Evolutionary conservation across 2,888 invertebrate genomes (phyloP).

Genomic region (Gryllus longicercus): DNA sequence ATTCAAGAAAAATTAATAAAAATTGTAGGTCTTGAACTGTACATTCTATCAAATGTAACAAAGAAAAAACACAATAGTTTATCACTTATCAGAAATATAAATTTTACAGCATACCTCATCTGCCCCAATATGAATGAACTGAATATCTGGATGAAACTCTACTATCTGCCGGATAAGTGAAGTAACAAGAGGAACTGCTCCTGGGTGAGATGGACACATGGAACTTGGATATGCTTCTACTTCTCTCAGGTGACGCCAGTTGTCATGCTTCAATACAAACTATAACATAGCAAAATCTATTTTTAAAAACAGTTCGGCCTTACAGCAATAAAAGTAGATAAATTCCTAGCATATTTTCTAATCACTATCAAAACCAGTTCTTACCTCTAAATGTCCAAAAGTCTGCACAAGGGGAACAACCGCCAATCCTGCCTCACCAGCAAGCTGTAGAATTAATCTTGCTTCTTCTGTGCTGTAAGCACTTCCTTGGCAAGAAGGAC

Average conservation of each 20-base stretch:
- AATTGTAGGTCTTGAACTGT: background rate
- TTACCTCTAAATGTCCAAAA: conserved; percentile 76
- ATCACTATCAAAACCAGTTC: background rate
- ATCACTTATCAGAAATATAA: conserved; percentile 7
- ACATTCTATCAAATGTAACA: too few relatives aligned
- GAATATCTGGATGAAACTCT: conserved; percentile 60
- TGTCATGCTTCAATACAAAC: conserved; percentile 71
- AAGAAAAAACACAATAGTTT: too few relatives aligned
- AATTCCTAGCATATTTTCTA: background rate
- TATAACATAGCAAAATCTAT: conserved; percentile 39
- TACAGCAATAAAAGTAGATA: background rate
- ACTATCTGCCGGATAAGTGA: conserved; percentile 70
- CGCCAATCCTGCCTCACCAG: conserved; percentile 61
- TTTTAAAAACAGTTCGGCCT: too few relatives aligned
- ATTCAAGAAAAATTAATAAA: background rate
- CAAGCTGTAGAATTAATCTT: conserved; percentile 61
- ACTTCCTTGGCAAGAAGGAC: conserved; percentile 52
- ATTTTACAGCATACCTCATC: conserved; percentile 59
- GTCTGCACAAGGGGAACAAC: conserved; percentile 82
- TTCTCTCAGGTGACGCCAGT: conserved; percentile 65
- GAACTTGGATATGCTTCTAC: conserved; percentile 64
- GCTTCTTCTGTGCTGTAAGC: conserved; percentile 68
- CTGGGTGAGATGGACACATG: conserved; percentile 67
- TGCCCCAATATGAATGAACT: conserved; percentile 74
- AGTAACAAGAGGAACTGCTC: conserved; percentile 59